Base-by-base conservation (phyloP, 1,140 invertebrate genomes). In the Brachionus angularis region DNA sequence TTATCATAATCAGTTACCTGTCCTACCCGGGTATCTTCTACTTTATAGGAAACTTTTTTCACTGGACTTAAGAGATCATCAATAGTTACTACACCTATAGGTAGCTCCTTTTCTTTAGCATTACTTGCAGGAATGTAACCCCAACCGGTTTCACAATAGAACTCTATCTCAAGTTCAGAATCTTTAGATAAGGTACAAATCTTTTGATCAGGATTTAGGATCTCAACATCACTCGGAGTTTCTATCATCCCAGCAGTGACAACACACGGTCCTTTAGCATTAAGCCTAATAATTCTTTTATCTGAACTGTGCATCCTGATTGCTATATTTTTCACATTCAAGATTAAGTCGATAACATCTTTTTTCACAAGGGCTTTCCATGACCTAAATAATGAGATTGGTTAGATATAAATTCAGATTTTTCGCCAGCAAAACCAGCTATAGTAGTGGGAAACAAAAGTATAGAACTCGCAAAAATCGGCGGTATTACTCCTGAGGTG, bases 321-420 rank as follows among this genome's bases (percentile, higher is more conserved):
- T 14, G n/a, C 21, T 46, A 46, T 16, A 46, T 18, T 18, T 46
- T 46, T 46, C 21, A 46, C n/a, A 46, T 46, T 46, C 21, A 46
- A 46, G 21, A 46, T 46, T 46, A 46, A 46, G 21, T 46, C 42
- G n/a, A 46, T 46, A 46, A 18, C 42, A 46, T 46, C 42, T 46
- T 46, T 18, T 46, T 46, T 46, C n/a, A 16, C 21, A 46, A 18
- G 14, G 14, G 21, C 21, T 46, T 46, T n/a, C 21, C 42, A 16
- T 46, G n/a, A 46, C 42, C 42, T 46, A 16, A 46, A 46, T 46
- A 16, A 46, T 46, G 42, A 46, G n/a, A n/a, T n/a, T n/a, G n/a
- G n/a, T n/a, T n/a, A n/a, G n/a, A n/a, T n/a, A n/a, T n/a, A n/a
- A n/a, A n/a, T n/a, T n/a, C n/a, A 46, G 42, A 46, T 46, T 46